Conservation (phyloP, 2,888 invertebrate species). For the Bugula neritina region DNA sequence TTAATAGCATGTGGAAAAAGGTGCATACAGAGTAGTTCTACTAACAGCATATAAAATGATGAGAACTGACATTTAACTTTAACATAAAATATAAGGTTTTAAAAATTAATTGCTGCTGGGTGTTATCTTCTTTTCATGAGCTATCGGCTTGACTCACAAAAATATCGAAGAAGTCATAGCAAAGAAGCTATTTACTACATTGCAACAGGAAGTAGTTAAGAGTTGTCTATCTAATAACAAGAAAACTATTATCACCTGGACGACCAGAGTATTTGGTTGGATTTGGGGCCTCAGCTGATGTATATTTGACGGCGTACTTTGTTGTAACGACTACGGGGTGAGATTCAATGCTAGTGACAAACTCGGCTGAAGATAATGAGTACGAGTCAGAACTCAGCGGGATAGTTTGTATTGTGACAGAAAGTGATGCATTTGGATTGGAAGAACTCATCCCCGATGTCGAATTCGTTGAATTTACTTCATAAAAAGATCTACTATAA, state of each 20-base stretch:
- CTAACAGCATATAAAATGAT: too few species aligned
- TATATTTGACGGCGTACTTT: not conserved
- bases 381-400: not conserved
- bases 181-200: too few species aligned
- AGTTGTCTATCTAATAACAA: too few species aligned
- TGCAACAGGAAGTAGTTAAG: too few species aligned
- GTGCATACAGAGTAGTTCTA: too few species aligned
- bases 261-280: not conserved
- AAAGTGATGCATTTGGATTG: not conserved
- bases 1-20: too few species aligned
- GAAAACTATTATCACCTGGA: not conserved
- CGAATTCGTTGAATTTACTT: not conserved
- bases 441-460: not conserved
- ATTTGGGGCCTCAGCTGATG: not conserved
- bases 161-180: too few species aligned
- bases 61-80: too few species aligned
- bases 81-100: too few species aligned
- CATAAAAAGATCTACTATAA: not conserved
- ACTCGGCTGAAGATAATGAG: not conserved
- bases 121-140: too few species aligned
- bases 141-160: too few species aligned
- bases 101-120: too few species aligned
- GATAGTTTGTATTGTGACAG: not conserved
- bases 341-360: not conserved
- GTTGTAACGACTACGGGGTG: not conserved